These are phyloP conservation scores for Sphenodon punctatus DNA, from an alignment of 2,797 vertebrate genomes.

Conservation along the genomic window DNA sequence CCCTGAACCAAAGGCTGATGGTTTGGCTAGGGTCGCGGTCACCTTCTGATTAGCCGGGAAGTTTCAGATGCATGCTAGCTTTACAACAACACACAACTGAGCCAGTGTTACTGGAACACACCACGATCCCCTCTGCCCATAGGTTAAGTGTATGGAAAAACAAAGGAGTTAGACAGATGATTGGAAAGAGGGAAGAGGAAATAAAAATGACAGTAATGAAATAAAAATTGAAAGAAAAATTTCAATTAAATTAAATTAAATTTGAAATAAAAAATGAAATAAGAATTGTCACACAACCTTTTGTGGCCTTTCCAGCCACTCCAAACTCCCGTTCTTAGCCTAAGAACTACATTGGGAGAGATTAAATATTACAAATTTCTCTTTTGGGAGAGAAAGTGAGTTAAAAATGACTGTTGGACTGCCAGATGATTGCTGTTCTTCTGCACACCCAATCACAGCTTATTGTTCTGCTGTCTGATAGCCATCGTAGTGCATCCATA, in stretches of 20 bases:
- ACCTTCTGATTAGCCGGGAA: background rate
- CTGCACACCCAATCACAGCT: background rate
- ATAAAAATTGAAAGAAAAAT: too few relatives aligned
- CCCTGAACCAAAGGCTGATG: background rate
- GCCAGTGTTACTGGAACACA: background rate
- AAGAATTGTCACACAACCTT: fast-evolving
- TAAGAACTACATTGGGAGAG: background rate
- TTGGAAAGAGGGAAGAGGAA: background rate
- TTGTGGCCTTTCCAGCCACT: background rate
- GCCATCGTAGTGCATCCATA: too few relatives aligned
- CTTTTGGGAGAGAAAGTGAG: background rate
- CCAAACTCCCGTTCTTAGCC: background rate
- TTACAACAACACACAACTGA: background rate
- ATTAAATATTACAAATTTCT: background rate
- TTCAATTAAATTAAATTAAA: too few relatives aligned
- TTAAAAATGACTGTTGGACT: background rate
- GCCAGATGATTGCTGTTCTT: background rate
- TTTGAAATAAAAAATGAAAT: background rate
- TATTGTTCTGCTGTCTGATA: background rate
- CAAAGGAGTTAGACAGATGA: background rate
- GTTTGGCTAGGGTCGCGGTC: background rate
- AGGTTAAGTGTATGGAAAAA: background rate
- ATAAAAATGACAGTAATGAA: too few relatives aligned
- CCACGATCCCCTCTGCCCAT: background rate
- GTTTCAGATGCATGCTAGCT: background rate